These are phyloP conservation scores for Sebastes kiyomatsui DNA, from an alignment of 2,797 vertebrate genomes.

Conservation along the genomic window DNA sequence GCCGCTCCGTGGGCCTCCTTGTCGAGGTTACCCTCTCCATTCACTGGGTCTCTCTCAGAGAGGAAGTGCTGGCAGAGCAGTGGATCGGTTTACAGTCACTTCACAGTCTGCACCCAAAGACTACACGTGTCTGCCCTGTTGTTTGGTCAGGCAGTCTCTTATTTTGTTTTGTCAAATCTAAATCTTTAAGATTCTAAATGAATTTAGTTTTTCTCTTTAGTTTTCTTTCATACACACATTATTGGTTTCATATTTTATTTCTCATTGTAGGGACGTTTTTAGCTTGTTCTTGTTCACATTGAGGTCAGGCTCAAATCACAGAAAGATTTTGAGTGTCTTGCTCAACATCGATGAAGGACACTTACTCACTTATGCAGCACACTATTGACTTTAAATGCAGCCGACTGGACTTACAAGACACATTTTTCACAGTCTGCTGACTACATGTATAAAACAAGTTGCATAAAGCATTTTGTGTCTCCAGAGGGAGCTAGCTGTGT, in stretches of 20 bases:
- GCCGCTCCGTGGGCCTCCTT: constrained; percentile 44
- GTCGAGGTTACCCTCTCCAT: constrained; percentile 39
- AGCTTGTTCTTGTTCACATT: neutral
- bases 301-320: neutral
- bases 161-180: neutral
- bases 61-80: constrained; percentile 41
- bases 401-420: neutral
- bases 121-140: neutral
- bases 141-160: neutral
- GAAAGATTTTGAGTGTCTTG: neutral
- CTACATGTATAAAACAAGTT: neutral
- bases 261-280: neutral
- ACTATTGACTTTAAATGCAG: neutral
- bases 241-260: neutral
- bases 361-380: neutral
- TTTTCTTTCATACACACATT: neutral
- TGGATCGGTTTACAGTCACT: neutral
- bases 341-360: neutral
- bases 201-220: neutral
- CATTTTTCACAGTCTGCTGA: neutral
- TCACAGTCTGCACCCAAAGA: neutral
- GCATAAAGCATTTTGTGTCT: neutral
- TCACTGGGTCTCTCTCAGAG: constrained; percentile 25
- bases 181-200: neutral
- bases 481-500: neutral